Evolutionary conservation across 2,888 invertebrate genomes (phyloP), one percentile per base, ranked within the genome.

Genomic region (Heliconius charithonia): DNA sequence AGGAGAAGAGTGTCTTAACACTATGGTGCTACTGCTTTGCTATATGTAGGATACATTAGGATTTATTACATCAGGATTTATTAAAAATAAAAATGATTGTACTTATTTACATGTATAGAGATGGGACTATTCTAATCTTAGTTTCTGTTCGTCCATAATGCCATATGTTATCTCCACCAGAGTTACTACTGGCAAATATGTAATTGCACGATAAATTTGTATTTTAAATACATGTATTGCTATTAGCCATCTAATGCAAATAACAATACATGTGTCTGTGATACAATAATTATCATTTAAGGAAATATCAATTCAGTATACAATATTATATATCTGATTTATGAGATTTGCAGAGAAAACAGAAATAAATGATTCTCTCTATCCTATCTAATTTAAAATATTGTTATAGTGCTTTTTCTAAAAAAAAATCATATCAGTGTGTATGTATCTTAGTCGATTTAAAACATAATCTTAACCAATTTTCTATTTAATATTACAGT

Each of bases 401-500:
- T 19, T 51, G 7, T 51, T 51, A 51, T 51, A 19, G 6, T 19
- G 51, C 19, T 51, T 19, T 22, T 51, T 51, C 51, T 7, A 19
- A 51, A 7, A 9, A 19, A 51, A 59, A 59, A 59, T 10, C 9
- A n/a, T 9, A 59, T 22, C n/a, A n/a, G 3, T n/a, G 3, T 3
- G 10, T 22, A 9, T 56, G 56, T 10, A 9, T n/a, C 10, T n/a
- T n/a, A 59, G 10, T n/a, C 2, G n/a, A 22, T n/a, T n/a, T 59
- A 1, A n/a, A n/a, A 12, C n/a, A 59, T 59, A n/a, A n/a, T 12
- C 10, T 16, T 63, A 29, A 65, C 10, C 19, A 27, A 16, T 51
- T 67, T 65, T 65, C 65, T 27, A 27, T 32, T 65, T 22, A 7
- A 16, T n/a, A n/a, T 81, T 89, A 0, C 89, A 94, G 94, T 79